Base-by-base conservation (phyloP, 2,113 vertebrate species). In the Onychostoma macrolepis region DNA sequence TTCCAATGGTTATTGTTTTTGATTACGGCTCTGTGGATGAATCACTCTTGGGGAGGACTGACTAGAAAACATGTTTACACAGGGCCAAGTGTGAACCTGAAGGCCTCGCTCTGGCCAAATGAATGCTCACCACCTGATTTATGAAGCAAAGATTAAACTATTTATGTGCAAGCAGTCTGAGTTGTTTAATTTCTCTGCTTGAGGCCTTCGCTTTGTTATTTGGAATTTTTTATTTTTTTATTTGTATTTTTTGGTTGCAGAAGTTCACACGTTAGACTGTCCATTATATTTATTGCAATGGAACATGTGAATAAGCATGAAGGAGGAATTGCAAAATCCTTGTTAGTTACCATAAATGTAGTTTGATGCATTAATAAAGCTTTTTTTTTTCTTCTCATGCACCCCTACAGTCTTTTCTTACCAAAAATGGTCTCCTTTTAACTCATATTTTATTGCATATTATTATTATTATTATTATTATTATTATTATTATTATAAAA, bases 1-100 rank as follows among this genome's bases (percentile, higher is more conserved):
- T 95, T 95, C 97, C 97, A 95, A 96, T 94, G 95, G 95, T 97
- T 98, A 98, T 99, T 99, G 97, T 98, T 98, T 98, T 98, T 97
- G 96, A 99, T 99, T 99, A 98, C 96, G 96, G 95, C 95, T 96
- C 92, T 92, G 92, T 93, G 91, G 88, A 89, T 87, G 84, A 91
- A 89, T 88, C 91, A 67, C 83, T 15, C 85, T 41, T 50, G 28
- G 38, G 33, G 80, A 38, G 15, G 63, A 90, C 86, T 81, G 85
- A 89, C 89, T 81, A 83, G 89, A 90, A 90, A 92, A 92, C 91
- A 92, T 94, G 94, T 95, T 95, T 95, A 94, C 90, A 93, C 91
- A 92, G 91, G 87, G 86, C 80, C 83, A 89, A 89, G 92, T 91
- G 91, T 89, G 80, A 93, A 93, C 89, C 91, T 92, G 90, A 91